Evolutionary conservation across 2,797 vertebrate species (phyloP), one percentile per base, ranked within the genome.

Genomic region (Sebastes matsubarae): DNA sequence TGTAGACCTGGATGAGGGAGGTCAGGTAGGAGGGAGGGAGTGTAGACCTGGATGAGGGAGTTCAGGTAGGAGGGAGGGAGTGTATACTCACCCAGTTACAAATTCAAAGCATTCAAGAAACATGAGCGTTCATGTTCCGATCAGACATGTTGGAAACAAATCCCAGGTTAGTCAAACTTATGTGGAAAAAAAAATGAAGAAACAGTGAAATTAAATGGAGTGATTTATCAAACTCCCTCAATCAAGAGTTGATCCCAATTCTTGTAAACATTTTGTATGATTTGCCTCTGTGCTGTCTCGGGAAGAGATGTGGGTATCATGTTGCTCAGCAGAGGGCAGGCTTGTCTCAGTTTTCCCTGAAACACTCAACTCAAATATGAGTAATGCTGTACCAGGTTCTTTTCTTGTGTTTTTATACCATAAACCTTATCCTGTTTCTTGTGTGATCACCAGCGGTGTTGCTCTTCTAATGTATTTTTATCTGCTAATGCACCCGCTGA

Each of bases 251-350:
- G 16, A 65, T 24, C 1, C 24, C 6, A 27, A 2, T 25, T 52
- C 42, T 8, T 7, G 1, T 4, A 24, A 24, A 7, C 0, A 18
- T 66, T 32, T 5, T 77, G 29, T 20, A 0, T 38, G 38, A 24
- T 12, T 1, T 46, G 8, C 6, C 20, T 46, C 5, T 46, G 70
- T 57, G 13, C 7, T 11, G 36, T 71, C 54, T 25, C 22, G 32
- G 42, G 12, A 22, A 32, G 20, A 55, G 8, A 32, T 67, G 9
- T 70, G 12, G 27, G 50, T 54, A 36, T 59, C 13, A 3, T 67
- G 36, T 12, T 69, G 59, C 32, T 67, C 90, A 87, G 75, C 25
- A 92, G 90, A 85, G 90, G 90, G 89, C 89, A 88, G 81, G 9
- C 84, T 89, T 76, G 85, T 36, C 30, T 50, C 78, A 84, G 12